These are phyloP conservation scores for Catharus bicknelli DNA, from an alignment of 2,113 vertebrate genomes.

Conservation along the genomic window DNA sequence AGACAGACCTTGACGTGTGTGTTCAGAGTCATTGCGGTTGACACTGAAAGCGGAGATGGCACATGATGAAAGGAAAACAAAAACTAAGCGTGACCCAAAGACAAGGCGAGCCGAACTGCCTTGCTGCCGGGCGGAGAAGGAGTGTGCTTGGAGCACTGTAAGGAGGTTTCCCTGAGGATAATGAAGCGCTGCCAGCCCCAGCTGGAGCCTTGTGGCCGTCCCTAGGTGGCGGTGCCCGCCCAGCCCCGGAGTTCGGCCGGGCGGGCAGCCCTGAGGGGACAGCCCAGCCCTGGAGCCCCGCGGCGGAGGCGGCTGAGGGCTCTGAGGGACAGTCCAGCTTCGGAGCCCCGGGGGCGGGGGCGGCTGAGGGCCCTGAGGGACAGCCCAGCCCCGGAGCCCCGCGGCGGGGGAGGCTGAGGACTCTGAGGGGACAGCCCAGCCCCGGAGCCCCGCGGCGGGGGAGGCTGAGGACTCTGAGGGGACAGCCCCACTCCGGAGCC, in stretches of 20 bases:
- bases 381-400: no score
- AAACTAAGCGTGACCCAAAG: neutral
- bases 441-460: no score
- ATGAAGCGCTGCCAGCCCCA: fast-evolving
- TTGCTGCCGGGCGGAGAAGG: neutral
- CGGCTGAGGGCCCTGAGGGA: no score
- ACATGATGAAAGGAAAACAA: neutral
- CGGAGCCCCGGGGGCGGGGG: no score
- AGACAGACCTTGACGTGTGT: neutral
- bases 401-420: no score
- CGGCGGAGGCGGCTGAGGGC: no score
- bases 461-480: no score
- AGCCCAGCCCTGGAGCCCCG: neutral
- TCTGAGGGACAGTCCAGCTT: no score
- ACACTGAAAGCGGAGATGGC: neutral
- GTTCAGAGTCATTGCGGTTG: neutral
- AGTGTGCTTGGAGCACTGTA: fast-evolving
- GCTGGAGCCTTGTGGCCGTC: neutral
- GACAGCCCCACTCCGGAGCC: no score
- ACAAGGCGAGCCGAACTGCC: neutral
- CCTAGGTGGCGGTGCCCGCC: slow-evolving; percentile 11
- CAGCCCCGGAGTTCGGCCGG: neutral
- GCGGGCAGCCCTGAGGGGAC: neutral
- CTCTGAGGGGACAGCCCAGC: no score
- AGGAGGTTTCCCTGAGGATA: neutral